Evolutionary conservation across 2,888 invertebrate species (phyloP).

Genomic region (Quadriops clusia): DNA sequence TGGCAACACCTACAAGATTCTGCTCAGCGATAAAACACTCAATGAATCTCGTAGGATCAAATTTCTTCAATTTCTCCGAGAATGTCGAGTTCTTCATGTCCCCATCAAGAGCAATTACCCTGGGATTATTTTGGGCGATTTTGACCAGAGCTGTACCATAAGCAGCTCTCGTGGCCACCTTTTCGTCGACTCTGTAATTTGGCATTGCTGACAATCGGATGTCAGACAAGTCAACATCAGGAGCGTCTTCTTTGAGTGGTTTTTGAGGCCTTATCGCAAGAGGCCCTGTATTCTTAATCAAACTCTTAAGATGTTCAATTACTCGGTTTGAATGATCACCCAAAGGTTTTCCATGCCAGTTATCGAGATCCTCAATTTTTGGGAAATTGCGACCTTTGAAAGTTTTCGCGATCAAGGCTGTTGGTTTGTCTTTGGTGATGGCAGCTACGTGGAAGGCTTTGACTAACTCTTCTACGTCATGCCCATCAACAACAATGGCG

Average conservation of each 20-base stretch:
- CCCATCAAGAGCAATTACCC: slow-evolving; percentile 91
- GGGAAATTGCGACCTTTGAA: slow-evolving; percentile 87
- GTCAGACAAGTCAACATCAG: slow-evolving; percentile 59
- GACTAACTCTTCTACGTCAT: slow-evolving; percentile 81
- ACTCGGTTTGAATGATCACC: slow-evolving; percentile 68
- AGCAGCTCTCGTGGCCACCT: slow-evolving; percentile 80
- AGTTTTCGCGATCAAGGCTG: slow-evolving; percentile 91
- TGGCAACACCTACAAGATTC: slow-evolving; percentile 91
- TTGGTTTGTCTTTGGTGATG: slow-evolving; percentile 66
- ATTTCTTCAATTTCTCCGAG: slow-evolving; percentile 80
- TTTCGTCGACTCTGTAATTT: slow-evolving; percentile 63
- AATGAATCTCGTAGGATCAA: slow-evolving; percentile 63
- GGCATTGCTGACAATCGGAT: slow-evolving; percentile 70
- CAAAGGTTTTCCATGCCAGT: slow-evolving; percentile 97
- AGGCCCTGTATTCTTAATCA: slow-evolving; percentile 57
- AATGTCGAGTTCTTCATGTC: slow-evolving; percentile 99
- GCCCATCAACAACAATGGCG: slow-evolving; percentile 89
- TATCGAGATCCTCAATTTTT: slow-evolving; percentile 82
- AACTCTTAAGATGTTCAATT: slow-evolving; percentile 47
- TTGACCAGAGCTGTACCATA: slow-evolving; percentile 93
- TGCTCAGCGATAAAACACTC: slow-evolving; percentile 99
- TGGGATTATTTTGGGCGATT: slow-evolving; percentile 57
- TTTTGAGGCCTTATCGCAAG: slow-evolving; percentile 48
- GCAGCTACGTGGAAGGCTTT: slow-evolving; percentile 80
- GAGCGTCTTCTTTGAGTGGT: slow-evolving; percentile 56